A percentile compares a stretch with the other conserved stretches of the same genome.
phyloP scores from a whole-genome alignment of 2,113 vertebrate species.

The Burhinus oedicnemus region DNA sequence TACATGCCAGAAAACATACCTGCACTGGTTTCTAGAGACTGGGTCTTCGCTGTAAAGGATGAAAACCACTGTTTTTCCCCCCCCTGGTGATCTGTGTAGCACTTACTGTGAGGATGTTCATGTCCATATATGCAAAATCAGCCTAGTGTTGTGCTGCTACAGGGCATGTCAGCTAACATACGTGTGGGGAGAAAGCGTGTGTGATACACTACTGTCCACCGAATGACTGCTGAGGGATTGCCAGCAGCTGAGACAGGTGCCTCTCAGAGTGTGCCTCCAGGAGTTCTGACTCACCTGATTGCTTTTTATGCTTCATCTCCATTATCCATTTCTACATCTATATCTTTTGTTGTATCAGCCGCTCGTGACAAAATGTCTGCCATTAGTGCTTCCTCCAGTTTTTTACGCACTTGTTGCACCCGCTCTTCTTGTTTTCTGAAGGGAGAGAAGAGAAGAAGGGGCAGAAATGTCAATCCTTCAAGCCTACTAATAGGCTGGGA shows the following conservation, averaged over 20 bases:
- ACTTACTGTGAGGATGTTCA: background rate
- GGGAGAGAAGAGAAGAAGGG: background rate
- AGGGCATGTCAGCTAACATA: background rate
- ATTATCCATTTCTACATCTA: constrained; percentile 71
- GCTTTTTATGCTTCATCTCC: constrained; percentile 74
- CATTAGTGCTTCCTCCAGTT: constrained; percentile 90
- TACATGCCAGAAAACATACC: background rate
- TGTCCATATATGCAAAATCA: background rate
- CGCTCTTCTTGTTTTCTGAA: constrained; percentile 91
- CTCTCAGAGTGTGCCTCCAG: background rate
- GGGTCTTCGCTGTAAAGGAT: background rate
- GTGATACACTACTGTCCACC: background rate
- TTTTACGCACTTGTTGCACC: constrained; percentile 87
- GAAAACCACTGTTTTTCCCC: background rate
- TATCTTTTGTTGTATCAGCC: constrained; percentile 77
- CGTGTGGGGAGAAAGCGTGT: background rate
- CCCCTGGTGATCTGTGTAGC: background rate
- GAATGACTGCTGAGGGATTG: accelerated
- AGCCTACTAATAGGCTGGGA: background rate
- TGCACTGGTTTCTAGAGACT: background rate
- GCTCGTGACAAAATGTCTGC: constrained; percentile 86
- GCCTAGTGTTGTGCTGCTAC: background rate
- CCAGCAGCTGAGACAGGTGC: background rate
- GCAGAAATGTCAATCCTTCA: background rate
- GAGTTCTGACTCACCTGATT: constrained; percentile 58